Base-by-base conservation (phyloP, 2,797 vertebrate genomes). In the Loriculus beryllinus region DNA sequence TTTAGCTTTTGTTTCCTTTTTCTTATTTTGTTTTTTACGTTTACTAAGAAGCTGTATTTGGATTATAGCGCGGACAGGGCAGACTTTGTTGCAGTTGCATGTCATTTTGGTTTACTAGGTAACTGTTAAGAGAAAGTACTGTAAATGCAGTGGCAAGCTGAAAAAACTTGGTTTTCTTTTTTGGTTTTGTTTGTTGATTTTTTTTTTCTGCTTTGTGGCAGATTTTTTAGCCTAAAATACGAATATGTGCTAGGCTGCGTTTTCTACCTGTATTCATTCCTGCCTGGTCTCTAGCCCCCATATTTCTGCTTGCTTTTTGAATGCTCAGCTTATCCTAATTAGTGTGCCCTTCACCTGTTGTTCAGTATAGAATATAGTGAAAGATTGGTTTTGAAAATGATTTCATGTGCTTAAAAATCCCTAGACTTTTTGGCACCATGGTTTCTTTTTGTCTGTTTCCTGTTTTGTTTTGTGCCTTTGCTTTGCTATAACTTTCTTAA, bases 351-450 rank as follows among this genome's bases (percentile, higher is more conserved):
- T 13, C 3, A 42, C 37, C 10, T 72, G 7, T 72, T 79, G 39
- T 21, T 86, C 26, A 25, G 33, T 76, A 42, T 21, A 14, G 68
- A 62, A 59, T 72, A 37, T 21, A 64, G 35, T 68, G 43, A 17
- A 82, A 37, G 68, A 42, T 48, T n/a, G 14, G 2, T 59, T 83
- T 69, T 40, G 45, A 62, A 59, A 37, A 22, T 59, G 5, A 47
- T 47, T 60, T 87, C 33, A 57, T 28, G 8, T 71, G 22, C 67
- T 80, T 80, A 42, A 86, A 56, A 92, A 28, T 56, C 4, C 6
- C 4, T 10, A 6, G 29, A 3, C 3, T 5, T 39, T 79, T 43
- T 56, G 11, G 12, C 68, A 68, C 22, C 1, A 0, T 52, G 21
- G 6, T 48, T 81, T 86, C 19, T 28, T 76, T 91, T 69, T 42